Base-by-base conservation (phyloP, 23 tunicate species). In the Trididemnum miniatum region DNA sequence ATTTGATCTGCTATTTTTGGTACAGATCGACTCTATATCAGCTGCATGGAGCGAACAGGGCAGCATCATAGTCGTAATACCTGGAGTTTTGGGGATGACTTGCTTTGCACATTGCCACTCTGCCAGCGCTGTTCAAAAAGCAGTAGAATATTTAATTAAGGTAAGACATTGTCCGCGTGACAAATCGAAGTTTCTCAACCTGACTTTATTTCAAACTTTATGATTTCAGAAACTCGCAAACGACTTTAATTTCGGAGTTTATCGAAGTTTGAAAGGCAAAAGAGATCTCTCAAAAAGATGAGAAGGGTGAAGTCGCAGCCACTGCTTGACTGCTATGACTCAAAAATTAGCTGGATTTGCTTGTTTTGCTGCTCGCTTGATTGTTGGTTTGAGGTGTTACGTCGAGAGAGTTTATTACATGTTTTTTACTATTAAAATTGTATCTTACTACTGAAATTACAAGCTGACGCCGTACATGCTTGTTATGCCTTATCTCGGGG, bases 71-170 rank as follows among this genome's bases (percentile, higher is more conserved):
- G 22, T 89, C 32, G 81, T 89, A 1, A 60, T 89, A 38, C 95
- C 95, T 26, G 89, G 95, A 28, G 88, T 89, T 28, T 59, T 89
- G 29, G 95, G 89, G 0, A 65, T 86, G 1, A 54, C 80, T 27
- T 86, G 90, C 34, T 86, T 86, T 35, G 26, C 77, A 23, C 93
- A 88, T 51, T 88, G 87, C 65, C 86, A 75, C 31, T 77, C 87
- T 20, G 1, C 32, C 7, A 28, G 25, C 31, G 35, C 28, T 15
- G 44, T 82, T 7, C 64, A 81, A n/a, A 72, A 82, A 59, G 33
- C 82, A 23, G 92, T 64, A 1, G 40, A 59, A 7, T 38, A 35
- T 35, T 38, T 87, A 2, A 29, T 64, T 32, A 30, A 85, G 89
- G 79, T 73, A 73, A 67, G 7, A n/a, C n/a, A 44, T 7, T 44